Conservation (phyloP, 2,888 invertebrate genomes). For the Drosophila ezoana region DNA sequence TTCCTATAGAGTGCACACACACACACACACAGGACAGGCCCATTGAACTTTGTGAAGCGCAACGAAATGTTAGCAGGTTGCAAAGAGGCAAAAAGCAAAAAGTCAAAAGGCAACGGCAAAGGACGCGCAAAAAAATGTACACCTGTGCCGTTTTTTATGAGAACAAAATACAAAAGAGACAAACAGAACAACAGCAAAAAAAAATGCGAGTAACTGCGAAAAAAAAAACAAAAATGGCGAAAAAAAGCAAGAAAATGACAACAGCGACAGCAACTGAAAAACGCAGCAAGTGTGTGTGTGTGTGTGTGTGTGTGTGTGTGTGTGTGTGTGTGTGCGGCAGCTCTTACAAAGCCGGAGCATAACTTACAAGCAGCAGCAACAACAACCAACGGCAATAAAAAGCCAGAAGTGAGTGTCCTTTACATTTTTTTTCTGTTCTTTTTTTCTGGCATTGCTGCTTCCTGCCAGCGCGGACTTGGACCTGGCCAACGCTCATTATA, state of each 20-base stretch:
- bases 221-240: constrained; percentile 65
- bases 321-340: constrained; percentile 39
- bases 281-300: constrained; percentile 45
- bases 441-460: constrained; percentile 48
- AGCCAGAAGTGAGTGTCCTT: constrained; percentile 76
- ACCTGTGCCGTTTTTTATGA: constrained; percentile 72
- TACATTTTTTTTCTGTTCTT: constrained; percentile 51
- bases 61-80: constrained; percentile 75
- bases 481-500: constrained; percentile 74
- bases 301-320: constrained; percentile 21
- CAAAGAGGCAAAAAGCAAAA: constrained; percentile 24
- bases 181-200: constrained; percentile 44
- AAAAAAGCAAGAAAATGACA: constrained; percentile 77
- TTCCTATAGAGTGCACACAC: constrained; percentile 14
- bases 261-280: constrained; percentile 62
- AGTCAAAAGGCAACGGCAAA: constrained; percentile 68
- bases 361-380: constrained; percentile 70
- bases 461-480: constrained; percentile 64
- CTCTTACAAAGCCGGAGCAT: constrained; percentile 70
- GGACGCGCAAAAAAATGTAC: constrained; percentile 80
- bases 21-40: constrained; percentile 44
- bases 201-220: constrained; percentile 53
- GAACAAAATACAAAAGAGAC: constrained; percentile 64
- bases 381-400: constrained; percentile 66
- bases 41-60: constrained; percentile 81